These are phyloP conservation scores for Phrynosoma blainvillii DNA, from an alignment of 2,113 vertebrate genomes.

Conservation along the genomic window DNA sequence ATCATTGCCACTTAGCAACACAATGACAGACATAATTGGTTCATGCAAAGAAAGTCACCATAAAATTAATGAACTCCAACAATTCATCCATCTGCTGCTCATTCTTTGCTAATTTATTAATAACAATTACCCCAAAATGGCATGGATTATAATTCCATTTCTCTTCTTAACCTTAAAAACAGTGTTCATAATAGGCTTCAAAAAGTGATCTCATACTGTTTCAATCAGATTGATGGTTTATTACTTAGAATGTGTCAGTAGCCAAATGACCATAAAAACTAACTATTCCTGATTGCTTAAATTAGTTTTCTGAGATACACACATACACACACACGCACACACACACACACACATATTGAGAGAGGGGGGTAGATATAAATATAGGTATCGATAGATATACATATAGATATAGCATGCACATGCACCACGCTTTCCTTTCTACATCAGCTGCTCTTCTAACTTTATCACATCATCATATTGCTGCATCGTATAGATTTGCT, in stretches of 20 bases:
- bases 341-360: too few relatives aligned
- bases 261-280: conserved; percentile 77
- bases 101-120: conserved; percentile 80
- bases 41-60: conserved; percentile 73
- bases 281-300: conserved; percentile 76
- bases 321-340: too few relatives aligned
- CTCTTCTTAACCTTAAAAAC: conserved; percentile 76
- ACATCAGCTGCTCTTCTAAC: conserved; percentile 11
- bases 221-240: conserved; percentile 76
- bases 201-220: conserved; percentile 70
- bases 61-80: conserved; percentile 79
- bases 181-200: conserved; percentile 63
- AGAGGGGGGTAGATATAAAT: conserved; percentile 45
- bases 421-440: conserved; percentile 49
- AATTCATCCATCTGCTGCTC: conserved; percentile 74
- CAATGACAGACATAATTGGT: conserved; percentile 70
- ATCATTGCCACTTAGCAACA: conserved; percentile 62
- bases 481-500: conserved; percentile 7
- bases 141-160: conserved; percentile 76
- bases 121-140: conserved; percentile 78
- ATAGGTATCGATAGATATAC: conserved; percentile 60
- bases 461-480: conserved; percentile 29
- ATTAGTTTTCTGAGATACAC: conserved; percentile 49
- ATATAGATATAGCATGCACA: conserved; percentile 50
- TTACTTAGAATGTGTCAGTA: conserved; percentile 72